Base-by-base conservation (phyloP, 1,140 invertebrate genomes). In the Euwallacea similis region DNA sequence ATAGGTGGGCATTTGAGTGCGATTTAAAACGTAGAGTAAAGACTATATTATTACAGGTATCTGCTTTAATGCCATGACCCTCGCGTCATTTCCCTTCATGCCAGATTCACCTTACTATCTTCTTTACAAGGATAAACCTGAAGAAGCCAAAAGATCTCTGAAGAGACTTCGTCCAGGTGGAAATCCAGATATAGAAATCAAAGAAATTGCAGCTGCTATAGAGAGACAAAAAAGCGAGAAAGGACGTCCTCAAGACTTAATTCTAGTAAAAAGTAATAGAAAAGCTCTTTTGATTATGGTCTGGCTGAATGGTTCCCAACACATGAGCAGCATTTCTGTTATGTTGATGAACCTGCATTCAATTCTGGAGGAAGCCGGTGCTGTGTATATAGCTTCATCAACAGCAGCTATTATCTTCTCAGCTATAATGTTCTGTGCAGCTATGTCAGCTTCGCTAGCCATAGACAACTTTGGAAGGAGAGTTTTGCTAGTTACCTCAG, bases 331-430 rank as follows among this genome's bases (percentile, higher is more conserved):
- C 46, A 80, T 84, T 13, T 81, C 86, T 74, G 86, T 84, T 2
- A 81, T 88, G 33, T 81, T 87, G 73, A 87, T 87, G 74, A 87
- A 87, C 71, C 80, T 86, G 0, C 83, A 84, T 8, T 77, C 79
- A 2, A 86, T 83, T 79, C 83, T 83, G 33, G 73, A 68, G 55
- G 66, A 77, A 58, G 84, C 86, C 13, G 81, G 80, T 9, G 73
- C 75, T 2, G 75, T 69, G 7, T 68, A 73, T 7, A 69, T 83
- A 42, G 16, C 73, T 0, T 66, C 76, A 7, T 75, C 75, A 16
- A 58, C 75, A 0, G 77, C 81, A 2, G 80, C 82, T 7, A 81
- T 84, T 11, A 77, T 84, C 7, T 79, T 84, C 41, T 82, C 82
- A 8, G 67, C 67, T 9, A 75, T 83, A 55, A 75, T 81, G 71